phyloP scores from a whole-genome alignment of 2,797 vertebrate species.

The Myotis myotis region DNA sequence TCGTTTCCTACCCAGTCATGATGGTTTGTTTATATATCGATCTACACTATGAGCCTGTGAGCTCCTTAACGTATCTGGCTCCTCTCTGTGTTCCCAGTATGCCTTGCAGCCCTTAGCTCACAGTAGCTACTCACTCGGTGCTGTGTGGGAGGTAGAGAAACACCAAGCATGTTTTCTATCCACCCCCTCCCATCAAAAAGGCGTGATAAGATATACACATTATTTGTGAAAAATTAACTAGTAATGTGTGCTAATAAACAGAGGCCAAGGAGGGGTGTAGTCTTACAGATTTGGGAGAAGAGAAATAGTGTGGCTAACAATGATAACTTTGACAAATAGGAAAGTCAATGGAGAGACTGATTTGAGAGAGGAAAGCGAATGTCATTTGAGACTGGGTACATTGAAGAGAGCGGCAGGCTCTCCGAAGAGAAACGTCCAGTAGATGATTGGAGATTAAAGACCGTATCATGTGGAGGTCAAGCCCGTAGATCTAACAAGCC shows the following conservation, averaged over 20 bases:
- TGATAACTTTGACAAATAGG: background rate
- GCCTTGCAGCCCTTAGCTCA: background rate
- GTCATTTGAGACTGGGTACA: background rate
- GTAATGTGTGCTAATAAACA: background rate
- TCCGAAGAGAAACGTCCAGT: background rate
- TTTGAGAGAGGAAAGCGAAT: background rate
- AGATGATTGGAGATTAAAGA: background rate
- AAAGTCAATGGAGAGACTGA: background rate
- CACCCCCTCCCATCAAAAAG: background rate
- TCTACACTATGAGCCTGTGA: background rate
- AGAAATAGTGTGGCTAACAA: background rate
- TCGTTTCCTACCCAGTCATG: background rate
- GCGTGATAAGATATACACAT: background rate
- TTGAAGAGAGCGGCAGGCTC: background rate
- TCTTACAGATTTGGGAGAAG: background rate
- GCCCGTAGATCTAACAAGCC: background rate
- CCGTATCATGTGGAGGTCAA: accelerated
- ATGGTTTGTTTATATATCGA: background rate
- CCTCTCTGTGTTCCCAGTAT: background rate
- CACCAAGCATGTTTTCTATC: background rate
- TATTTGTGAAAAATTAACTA: slow-evolving; percentile 14
- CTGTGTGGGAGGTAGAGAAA: background rate
- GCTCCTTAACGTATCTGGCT: background rate
- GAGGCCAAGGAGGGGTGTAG: background rate
- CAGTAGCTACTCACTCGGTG: background rate